Conservation (phyloP, 2,888 invertebrate species). For the Hydropsyche betteni region DNA sequence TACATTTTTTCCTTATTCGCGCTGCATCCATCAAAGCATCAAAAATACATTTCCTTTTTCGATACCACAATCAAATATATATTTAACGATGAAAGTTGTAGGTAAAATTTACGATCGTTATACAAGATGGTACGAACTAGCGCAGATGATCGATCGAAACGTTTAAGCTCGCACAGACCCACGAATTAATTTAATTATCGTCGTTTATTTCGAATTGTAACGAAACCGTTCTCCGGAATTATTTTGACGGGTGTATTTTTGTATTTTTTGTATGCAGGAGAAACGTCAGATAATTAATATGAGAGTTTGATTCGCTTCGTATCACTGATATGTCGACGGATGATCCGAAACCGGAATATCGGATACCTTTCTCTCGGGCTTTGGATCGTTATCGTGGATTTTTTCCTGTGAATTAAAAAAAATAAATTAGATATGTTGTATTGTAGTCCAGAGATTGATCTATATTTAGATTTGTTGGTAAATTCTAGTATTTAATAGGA, state of each 20-base stretch:
- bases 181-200: constrained; percentile 9
- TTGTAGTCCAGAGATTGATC: too few species aligned
- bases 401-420: not conserved
- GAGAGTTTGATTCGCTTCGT: not conserved
- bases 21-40: too few species aligned
- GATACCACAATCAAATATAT: not conserved
- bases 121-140: not conserved
- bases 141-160: not conserved
- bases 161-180: not conserved
- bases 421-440: too few species aligned
- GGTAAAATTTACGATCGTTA: not conserved
- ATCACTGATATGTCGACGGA: not conserved
- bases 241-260: not conserved
- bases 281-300: not conserved
- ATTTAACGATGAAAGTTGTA: constrained; percentile 3
- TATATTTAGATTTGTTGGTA: too few species aligned
- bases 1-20: too few species aligned
- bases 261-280: not conserved
- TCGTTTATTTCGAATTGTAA: not conserved
- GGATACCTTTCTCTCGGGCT: constrained; percentile 18
- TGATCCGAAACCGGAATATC: constrained; percentile 11
- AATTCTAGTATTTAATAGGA: too few species aligned
- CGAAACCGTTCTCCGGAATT: not conserved
- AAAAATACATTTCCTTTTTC: not conserved
- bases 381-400: not conserved